A percentile compares a stretch with the other conserved stretches of the same genome.
Evolutionary conservation across 2,888 invertebrate genomes (phyloP).

Genomic region (Norana najaformis): DNA sequence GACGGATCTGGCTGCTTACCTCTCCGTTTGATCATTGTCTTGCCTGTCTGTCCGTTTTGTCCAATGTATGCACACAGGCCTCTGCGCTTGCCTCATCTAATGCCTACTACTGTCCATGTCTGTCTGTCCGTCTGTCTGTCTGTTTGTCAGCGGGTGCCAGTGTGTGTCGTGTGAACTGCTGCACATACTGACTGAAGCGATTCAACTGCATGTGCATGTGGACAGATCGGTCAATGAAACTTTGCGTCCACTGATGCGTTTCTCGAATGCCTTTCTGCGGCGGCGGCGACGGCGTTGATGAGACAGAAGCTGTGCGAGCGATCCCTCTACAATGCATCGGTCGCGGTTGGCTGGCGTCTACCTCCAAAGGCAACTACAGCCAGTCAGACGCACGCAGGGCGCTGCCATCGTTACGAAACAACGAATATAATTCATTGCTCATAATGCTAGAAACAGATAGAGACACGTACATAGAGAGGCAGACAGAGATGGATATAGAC

Average conservation of each 20-base stretch:
- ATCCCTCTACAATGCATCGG: slow-evolving; percentile 1
- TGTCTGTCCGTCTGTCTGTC: not conserved
- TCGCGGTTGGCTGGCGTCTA: not conserved
- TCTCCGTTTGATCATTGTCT: no score
- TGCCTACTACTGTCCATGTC: no score
- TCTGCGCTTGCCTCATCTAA: no score
- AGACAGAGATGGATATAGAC: no score
- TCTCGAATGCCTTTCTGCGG: not conserved
- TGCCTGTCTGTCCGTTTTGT: no score
- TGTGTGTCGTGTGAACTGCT: not conserved
- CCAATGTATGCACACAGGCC: no score
- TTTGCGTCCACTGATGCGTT: not conserved
- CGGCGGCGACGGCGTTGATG: not conserved
- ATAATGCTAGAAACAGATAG: no score
- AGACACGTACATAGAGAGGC: no score
- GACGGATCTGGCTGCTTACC: not conserved
- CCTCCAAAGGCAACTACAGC: not conserved
- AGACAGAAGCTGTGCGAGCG: not conserved
- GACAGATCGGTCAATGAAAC: not conserved
- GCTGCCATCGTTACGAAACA: no score
- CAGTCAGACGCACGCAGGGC: no score
- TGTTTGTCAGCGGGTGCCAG: not conserved
- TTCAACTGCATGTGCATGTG: no score
- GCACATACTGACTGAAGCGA: not conserved
- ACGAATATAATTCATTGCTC: no score